phyloP scores from a whole-genome alignment of 2,797 vertebrate genomes.

The Crypturellus tataupa region DNA sequence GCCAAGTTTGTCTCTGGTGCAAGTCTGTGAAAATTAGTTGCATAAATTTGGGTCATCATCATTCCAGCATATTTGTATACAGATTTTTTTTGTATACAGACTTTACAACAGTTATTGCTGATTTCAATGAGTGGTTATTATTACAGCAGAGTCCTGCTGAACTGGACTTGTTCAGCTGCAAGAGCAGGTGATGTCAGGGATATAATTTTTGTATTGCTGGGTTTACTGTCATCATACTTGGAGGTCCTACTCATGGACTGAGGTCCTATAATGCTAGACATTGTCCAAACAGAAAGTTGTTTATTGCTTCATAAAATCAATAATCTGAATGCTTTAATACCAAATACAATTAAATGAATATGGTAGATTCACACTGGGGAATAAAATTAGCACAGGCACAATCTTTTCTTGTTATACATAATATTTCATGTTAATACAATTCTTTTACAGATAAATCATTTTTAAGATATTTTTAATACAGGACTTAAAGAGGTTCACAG shows the following conservation, averaged over 20 bases:
- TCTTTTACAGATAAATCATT: neutral
- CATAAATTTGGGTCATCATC: neutral
- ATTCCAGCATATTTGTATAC: neutral
- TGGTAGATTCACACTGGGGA: neutral
- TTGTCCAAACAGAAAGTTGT: neutral
- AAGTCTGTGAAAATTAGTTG: neutral
- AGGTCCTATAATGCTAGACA: neutral
- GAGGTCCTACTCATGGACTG: neutral
- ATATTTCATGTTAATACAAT: neutral
- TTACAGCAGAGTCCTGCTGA: neutral
- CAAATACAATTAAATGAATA: neutral
- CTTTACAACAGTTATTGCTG: neutral
- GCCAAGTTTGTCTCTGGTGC: neutral
- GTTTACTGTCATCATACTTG: constrained; percentile 4
- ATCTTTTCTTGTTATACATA: neutral
- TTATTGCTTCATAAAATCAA: neutral
- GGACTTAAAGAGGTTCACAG: neutral
- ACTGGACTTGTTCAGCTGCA: neutral
- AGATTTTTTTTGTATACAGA: neutral
- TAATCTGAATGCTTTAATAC: neutral
- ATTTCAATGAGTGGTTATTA: neutral
- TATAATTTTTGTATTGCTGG: neutral
- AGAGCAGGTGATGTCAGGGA: neutral
- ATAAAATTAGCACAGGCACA: neutral
- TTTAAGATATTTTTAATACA: neutral